These are phyloP conservation scores for Aphrophora alni DNA, from an alignment of 2,888 invertebrate genomes.

Conservation along the genomic window DNA sequence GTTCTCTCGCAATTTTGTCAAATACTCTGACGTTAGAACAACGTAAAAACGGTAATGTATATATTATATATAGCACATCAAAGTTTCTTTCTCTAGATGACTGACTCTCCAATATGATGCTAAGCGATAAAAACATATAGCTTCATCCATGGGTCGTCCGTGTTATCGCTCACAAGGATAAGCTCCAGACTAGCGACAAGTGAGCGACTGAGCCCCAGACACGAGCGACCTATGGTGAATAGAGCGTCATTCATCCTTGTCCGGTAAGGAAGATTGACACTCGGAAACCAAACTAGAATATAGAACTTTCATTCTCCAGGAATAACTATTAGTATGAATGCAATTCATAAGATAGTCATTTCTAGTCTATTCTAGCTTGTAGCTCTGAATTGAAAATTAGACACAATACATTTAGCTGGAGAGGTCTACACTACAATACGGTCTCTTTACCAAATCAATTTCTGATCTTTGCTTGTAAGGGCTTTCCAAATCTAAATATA, in stretches of 20 bases:
- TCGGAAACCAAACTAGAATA: constrained; percentile 13
- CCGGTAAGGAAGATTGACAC: constrained; percentile 48
- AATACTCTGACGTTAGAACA: constrained; percentile 35
- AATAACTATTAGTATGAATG: constrained; percentile 11
- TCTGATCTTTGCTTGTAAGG: constrained; percentile 41
- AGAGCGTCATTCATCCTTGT: constrained; percentile 48
- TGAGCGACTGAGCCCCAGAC: constrained; percentile 65
- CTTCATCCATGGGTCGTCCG: constrained; percentile 54
- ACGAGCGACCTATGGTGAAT: constrained; percentile 59
- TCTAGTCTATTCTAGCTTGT: not conserved
- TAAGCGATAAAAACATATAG: constrained; percentile 52
- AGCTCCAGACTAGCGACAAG: constrained; percentile 60
- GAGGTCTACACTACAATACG: constrained; percentile 37
- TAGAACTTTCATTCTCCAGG: not conserved
- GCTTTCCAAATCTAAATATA: not conserved
- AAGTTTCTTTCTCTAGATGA: constrained; percentile 43
- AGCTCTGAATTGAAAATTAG: constrained; percentile 39
- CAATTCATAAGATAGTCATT: not conserved
- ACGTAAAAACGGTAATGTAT: constrained; percentile 36
- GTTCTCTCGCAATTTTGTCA: constrained; percentile 43
- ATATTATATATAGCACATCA: constrained; percentile 41
- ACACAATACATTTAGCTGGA: constrained; percentile 46
- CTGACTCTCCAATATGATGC: constrained; percentile 48
- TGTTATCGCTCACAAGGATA: constrained; percentile 46
- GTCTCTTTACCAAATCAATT: constrained; percentile 41